Evolutionary conservation across 2,888 invertebrate species (phyloP).

Genomic region (Nesidiocoris tenuis): DNA sequence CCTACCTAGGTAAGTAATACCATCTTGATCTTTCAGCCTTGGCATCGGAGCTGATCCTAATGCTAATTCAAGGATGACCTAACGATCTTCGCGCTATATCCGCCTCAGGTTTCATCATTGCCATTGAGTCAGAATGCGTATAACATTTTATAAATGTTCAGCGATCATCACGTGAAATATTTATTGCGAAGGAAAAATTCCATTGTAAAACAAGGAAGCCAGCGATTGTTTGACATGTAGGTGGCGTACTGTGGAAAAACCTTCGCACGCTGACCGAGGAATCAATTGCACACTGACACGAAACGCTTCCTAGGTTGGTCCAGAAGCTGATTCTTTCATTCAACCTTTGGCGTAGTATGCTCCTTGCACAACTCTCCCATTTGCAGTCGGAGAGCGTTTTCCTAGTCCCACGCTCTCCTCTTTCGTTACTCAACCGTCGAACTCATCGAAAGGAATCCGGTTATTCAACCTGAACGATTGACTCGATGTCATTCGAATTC

Average conservation of each 20-base stretch:
- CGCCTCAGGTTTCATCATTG: conserved; percentile 12
- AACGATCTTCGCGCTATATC: not conserved
- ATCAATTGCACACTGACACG: not conserved
- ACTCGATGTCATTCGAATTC: not conserved
- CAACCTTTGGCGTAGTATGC: not conserved
- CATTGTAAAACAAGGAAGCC: not conserved
- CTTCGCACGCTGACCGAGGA: not conserved
- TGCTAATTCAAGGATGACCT: conserved; percentile 5
- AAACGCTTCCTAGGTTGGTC: not conserved
- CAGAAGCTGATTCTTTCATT: not conserved
- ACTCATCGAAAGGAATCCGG: not conserved
- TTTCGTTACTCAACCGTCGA: not conserved
- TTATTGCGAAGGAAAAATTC: not conserved
- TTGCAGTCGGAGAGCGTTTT: not conserved
- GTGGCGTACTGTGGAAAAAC: not conserved
- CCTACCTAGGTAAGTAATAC: not conserved
- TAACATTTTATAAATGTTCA: too few species aligned
- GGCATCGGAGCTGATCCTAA: not conserved
- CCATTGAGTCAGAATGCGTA: conserved; percentile 9
- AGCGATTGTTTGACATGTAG: not conserved
- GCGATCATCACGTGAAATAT: too few species aligned
- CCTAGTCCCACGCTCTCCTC: not conserved
- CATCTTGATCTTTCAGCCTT: not conserved
- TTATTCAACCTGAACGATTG: not conserved
- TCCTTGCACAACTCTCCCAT: not conserved